Percentiles rank a stretch among this genome's conserved stretches.
Evolutionary conservation across 2,113 vertebrate genomes (phyloP).

Genomic region (Deroptyus accipitrinus): DNA sequence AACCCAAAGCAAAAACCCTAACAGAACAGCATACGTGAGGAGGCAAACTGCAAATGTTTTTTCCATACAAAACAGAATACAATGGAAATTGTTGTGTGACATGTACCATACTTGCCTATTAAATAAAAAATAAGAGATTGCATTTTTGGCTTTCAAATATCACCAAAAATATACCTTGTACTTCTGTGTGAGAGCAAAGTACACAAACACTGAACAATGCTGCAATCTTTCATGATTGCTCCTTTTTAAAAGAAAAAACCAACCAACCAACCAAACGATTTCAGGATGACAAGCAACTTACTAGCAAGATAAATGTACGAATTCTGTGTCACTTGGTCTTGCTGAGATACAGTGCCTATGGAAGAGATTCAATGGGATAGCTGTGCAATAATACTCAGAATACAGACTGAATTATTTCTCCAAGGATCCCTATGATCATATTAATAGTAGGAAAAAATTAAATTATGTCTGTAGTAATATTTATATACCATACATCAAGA

Average conservation of each 20-base stretch:
- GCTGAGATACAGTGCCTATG: not conserved
- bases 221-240: not conserved
- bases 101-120: not conserved
- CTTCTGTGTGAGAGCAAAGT: not conserved
- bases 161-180: not conserved
- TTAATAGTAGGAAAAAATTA: not conserved
- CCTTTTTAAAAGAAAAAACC: not conserved
- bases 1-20: not conserved
- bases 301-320: not conserved
- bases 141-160: not conserved
- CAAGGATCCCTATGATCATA: not conserved
- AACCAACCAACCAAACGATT: not conserved
- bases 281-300: not conserved
- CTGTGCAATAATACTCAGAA: not conserved
- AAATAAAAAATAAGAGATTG: not conserved
- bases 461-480: not conserved
- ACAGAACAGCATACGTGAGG: not conserved
- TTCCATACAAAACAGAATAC: not conserved
- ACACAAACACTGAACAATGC: not conserved
- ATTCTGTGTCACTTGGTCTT: not conserved
- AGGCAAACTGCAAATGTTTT: not conserved
- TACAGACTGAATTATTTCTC: not conserved
- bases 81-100: not conserved
- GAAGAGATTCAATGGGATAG: not conserved
- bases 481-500: not conserved